A percentile compares a stretch with the other conserved stretches of the same genome.
Conservation (phyloP, 2,888 invertebrate genomes). For the Napeogenes inachia region DNA sequence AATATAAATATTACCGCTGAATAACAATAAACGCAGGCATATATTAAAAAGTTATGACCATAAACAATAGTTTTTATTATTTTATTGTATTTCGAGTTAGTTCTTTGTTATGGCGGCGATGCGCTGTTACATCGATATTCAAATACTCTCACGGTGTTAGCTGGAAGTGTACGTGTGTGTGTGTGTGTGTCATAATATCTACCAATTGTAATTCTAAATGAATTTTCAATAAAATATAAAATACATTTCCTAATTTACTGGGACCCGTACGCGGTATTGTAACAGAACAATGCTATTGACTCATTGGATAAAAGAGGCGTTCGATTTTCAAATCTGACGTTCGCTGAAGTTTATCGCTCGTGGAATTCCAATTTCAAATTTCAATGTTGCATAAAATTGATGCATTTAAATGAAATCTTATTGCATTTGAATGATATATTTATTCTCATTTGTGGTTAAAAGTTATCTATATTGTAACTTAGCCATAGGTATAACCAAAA, state of each 20-base stretch:
- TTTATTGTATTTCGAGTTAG: slow-evolving; percentile 25
- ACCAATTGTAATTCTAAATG: slow-evolving; percentile 67
- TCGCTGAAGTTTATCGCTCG: slow-evolving; percentile 16
- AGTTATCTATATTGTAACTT: too few relatives aligned
- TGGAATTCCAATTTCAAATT: slow-evolving; percentile 23
- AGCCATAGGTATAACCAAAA: too few relatives aligned
- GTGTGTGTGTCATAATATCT: slow-evolving; percentile 37
- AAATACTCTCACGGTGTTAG: slow-evolving; percentile 62
- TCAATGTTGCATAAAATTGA: too few relatives aligned
- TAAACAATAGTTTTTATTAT: slow-evolving; percentile 25
- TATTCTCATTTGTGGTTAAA: too few relatives aligned
- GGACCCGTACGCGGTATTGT: slow-evolving; percentile 49
- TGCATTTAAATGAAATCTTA: too few relatives aligned
- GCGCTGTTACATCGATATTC: slow-evolving; percentile 37
- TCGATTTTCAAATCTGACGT: slow-evolving; percentile 30
- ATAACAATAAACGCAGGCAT: slow-evolving; percentile 19
- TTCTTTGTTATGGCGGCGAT: slow-evolving; percentile 26
- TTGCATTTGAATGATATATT: too few relatives aligned
- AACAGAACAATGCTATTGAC: slow-evolving; percentile 68
- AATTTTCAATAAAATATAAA: slow-evolving; percentile 64
- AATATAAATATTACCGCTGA: slow-evolving; percentile 32
- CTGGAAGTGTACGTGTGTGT: slow-evolving; percentile 62
- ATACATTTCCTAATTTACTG: slow-evolving; percentile 75
- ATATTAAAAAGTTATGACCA: slow-evolving; percentile 23
- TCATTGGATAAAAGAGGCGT: slow-evolving; percentile 41